phyloP scores from a whole-genome alignment of 2,888 invertebrate genomes.

The Volucella inanis region DNA sequence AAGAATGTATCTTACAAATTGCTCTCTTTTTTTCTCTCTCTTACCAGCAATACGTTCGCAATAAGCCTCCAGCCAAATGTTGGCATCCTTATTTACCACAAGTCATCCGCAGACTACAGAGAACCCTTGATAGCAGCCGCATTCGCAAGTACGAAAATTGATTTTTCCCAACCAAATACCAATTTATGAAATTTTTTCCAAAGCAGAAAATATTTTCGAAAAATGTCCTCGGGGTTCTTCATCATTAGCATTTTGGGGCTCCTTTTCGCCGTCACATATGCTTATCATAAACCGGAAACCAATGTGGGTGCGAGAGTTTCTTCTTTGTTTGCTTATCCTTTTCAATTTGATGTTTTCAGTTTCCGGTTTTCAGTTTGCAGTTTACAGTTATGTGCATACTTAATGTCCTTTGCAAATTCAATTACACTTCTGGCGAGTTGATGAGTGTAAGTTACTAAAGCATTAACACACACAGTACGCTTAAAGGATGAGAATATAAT shows the following conservation, averaged over 20 bases:
- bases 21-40: too few species aligned
- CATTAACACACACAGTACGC: too few species aligned
- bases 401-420: conserved; percentile 51
- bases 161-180: too few species aligned
- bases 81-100: too few species aligned
- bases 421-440: conserved; percentile 35
- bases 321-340: neutral
- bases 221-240: neutral
- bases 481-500: too few species aligned
- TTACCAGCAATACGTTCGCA: too few species aligned
- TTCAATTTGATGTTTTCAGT: neutral
- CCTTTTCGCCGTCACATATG: neutral
- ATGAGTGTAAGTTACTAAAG: conserved; percentile 3
- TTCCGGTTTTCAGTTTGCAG: neutral
- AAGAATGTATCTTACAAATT: too few species aligned
- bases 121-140: too few species aligned
- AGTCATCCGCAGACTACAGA: too few species aligned
- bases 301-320: conserved; percentile 16
- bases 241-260: neutral
- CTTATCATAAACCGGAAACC: conserved; percentile 14
- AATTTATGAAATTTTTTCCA: too few species aligned
- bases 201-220: neutral
- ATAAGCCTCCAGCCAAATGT: too few species aligned
- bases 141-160: too few species aligned
- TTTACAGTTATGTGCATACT: conserved; percentile 27